Base-by-base conservation (phyloP, 2,113 vertebrate genomes). In the Tachycineta bicolor region DNA sequence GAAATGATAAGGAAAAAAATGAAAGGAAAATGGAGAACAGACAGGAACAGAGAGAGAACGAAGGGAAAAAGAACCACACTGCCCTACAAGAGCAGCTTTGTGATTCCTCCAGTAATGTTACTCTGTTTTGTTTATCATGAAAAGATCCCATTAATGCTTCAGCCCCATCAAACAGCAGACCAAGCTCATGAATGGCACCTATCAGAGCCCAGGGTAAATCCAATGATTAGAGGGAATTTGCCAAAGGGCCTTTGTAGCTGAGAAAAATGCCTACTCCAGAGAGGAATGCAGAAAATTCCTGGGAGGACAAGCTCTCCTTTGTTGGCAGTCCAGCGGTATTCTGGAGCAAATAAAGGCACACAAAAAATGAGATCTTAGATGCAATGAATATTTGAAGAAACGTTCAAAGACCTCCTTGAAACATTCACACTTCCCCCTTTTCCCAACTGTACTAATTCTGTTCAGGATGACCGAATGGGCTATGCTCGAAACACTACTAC, bases 271-370 rank as follows among this genome's bases (percentile, higher is more conserved):
- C 98, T 98, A 98, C 98, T 98, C 98, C 97, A 98, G 98, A 97
- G 97, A 98, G 98, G 99, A 99, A 99, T 99, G 99, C 98, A 98
- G 98, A 98, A 99, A 98, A 99, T 99, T 99, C 98, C 98, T 98
- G 98, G 98, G 98, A 98, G 98, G 98, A 99, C 99, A 99, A 98
- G 98, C 98, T 94, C 97, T 97, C 97, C 98, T 99, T 99, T 99
- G 99, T 99, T 99, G 98, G 97, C 97, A 97, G 97, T 95, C 96
- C 97, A 94, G 97, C 58, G 82, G 97, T 97, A 98, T 98, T 99
- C 98, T 99, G 98, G 98, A 98, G 98, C 98, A 98, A 98, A 99
- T 98, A 99, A 99, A 99, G 98, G 98, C 97, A 91, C 98, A 98
- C 75, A 97, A 98, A 98, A 99, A 99, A 98, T 98, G 98, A 98